Percentiles rank a stretch among this genome's conserved stretches.
phyloP scores from a whole-genome alignment of 2,113 vertebrate genomes.

The Microcebus lehilahytsara region DNA sequence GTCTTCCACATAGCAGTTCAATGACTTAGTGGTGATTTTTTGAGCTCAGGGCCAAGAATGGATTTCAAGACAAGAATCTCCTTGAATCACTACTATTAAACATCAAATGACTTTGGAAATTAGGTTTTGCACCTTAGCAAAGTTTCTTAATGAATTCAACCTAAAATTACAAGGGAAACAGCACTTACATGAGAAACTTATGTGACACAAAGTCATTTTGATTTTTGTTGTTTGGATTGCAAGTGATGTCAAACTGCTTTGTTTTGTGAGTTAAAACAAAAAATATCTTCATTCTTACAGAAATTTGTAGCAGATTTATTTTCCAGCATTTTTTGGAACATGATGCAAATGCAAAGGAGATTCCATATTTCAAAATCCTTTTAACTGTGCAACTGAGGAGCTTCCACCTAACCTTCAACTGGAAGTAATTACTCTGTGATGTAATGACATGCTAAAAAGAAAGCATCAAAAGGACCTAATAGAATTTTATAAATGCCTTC shows the following conservation, averaged over 20 bases:
- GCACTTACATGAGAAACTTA: background rate
- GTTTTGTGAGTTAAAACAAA: background rate
- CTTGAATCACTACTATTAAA: background rate
- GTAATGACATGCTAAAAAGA: background rate
- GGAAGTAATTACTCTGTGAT: background rate
- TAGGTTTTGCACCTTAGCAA: background rate
- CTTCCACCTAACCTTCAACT: background rate
- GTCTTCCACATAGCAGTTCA: background rate
- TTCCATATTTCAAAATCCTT: background rate
- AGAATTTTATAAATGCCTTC: background rate
- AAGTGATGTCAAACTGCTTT: background rate
- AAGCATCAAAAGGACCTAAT: background rate
- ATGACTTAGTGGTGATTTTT: background rate
- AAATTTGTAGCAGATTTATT: background rate
- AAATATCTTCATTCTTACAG: background rate
- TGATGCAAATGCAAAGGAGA: constrained; percentile 14
- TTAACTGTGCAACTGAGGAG: background rate
- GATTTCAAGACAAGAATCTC: background rate
- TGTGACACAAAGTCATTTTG: background rate
- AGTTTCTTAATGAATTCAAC: background rate
- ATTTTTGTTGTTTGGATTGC: background rate
- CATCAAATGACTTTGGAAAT: background rate
- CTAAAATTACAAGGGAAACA: background rate
- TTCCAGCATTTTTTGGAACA: background rate
- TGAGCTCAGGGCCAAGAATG: background rate